Conservation (phyloP, 2,888 invertebrate species). For the Camponotus fellah region DNA sequence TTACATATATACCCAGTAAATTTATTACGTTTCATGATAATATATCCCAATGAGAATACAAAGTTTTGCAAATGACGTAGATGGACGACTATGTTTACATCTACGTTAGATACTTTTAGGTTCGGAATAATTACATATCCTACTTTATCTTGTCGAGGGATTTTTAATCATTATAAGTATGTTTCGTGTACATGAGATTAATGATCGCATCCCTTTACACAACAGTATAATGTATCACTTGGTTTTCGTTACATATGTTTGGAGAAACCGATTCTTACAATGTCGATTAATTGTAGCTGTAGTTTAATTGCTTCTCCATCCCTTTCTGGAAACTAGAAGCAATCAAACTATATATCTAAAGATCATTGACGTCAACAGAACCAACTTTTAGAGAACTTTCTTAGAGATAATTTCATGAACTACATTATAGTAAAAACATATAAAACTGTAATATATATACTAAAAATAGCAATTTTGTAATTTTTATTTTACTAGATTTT, state of each 20-base stretch:
- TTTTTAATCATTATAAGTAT: slow-evolving; percentile 41
- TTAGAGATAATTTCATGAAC: background rate
- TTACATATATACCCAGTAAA: background rate
- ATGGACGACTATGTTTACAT: slow-evolving; percentile 18
- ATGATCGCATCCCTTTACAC: background rate
- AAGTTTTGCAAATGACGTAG: slow-evolving; percentile 27
- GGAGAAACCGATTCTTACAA: slow-evolving; percentile 21
- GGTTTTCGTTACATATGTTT: slow-evolving; percentile 28
- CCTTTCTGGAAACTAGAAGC: slow-evolving; percentile 9
- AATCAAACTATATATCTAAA: slow-evolving; percentile 35
- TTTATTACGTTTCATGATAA: background rate
- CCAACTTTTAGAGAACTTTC: background rate
- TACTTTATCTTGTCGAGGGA: slow-evolving; percentile 37
- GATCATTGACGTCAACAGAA: slow-evolving; percentile 20
- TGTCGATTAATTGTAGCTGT: slow-evolving; percentile 20
- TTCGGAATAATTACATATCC: slow-evolving; percentile 17
- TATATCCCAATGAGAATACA: slow-evolving; percentile 1
- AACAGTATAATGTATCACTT: slow-evolving; percentile 24
- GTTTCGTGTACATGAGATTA: slow-evolving; percentile 20
- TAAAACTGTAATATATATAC: background rate
- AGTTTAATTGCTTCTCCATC: slow-evolving; percentile 45
- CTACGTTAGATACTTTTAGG: background rate
- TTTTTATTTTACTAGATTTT: background rate
- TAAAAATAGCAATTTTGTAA: background rate
- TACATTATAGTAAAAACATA: background rate